Evolutionary conservation across 2,888 invertebrate genomes (phyloP).

Genomic region (Habroteleia sp.): DNA sequence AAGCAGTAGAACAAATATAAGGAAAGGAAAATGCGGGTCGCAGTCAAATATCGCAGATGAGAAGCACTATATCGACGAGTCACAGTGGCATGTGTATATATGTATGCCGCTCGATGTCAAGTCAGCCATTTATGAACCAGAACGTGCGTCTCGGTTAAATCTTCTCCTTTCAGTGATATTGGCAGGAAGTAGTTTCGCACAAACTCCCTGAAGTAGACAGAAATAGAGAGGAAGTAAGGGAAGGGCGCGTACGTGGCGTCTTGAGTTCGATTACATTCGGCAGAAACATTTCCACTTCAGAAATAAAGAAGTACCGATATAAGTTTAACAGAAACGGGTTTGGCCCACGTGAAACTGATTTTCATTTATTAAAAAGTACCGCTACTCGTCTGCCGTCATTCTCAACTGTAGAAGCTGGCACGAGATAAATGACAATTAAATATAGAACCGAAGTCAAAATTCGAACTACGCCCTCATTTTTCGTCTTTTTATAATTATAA

Average conservation of each 20-base stretch:
- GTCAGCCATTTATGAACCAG: slow-evolving; percentile 65
- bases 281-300: slow-evolving; percentile 57
- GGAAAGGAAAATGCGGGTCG: slow-evolving; percentile 53
- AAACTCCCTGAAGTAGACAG: slow-evolving; percentile 63
- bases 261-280: slow-evolving; percentile 59
- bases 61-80: slow-evolving; percentile 56
- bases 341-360: slow-evolving; percentile 31
- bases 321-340: slow-evolving; percentile 57
- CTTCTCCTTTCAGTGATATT: slow-evolving; percentile 65
- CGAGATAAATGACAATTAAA: slow-evolving; percentile 14
- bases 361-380: slow-evolving; percentile 51
- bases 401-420: too few species aligned
- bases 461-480: neutral
- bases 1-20: slow-evolving; percentile 58
- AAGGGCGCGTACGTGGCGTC: slow-evolving; percentile 59
- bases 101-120: slow-evolving; percentile 56
- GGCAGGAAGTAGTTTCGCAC: slow-evolving; percentile 65
- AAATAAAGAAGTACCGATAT: slow-evolving; percentile 58
- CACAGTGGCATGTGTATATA: slow-evolving; percentile 43
- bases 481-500: slow-evolving; percentile 17
- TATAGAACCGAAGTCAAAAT: too few species aligned
- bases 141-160: slow-evolving; percentile 66
- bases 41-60: slow-evolving; percentile 56
- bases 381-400: neutral
- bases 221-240: slow-evolving; percentile 53